These are phyloP conservation scores for Cheilosia urbana DNA, from an alignment of 2,888 invertebrate species.

Conservation along the genomic window DNA sequence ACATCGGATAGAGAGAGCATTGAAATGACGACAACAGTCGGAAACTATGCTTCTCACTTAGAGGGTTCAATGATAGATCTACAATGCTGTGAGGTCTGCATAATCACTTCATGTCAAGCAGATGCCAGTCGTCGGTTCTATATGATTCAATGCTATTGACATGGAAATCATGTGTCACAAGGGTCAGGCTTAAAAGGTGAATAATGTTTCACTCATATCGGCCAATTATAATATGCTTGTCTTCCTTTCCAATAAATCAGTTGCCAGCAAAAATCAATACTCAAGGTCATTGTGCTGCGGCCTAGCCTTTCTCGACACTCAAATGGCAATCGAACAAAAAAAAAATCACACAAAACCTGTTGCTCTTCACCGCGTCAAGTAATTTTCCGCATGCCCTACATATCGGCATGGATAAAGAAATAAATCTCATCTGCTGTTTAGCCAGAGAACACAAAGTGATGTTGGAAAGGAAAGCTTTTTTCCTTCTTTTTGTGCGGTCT, in stretches of 20 bases:
- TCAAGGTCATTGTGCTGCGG: conserved; percentile 10
- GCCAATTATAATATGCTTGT: neutral
- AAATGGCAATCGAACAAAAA: conserved; percentile 7
- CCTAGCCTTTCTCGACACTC: neutral
- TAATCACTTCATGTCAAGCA: neutral
- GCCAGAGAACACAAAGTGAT: neutral
- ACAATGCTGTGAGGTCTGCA: neutral
- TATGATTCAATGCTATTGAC: conserved; percentile 5
- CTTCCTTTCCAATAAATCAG: neutral
- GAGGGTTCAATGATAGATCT: neutral
- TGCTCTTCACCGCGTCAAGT: neutral
- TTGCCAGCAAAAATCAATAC: neutral
- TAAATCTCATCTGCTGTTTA: conserved; percentile 21
- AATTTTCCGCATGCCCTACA: conserved; percentile 14
- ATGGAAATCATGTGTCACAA: conserved; percentile 17
- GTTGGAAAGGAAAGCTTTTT: conserved; percentile 8
- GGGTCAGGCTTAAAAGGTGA: conserved; percentile 25
- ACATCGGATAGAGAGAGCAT: neutral
- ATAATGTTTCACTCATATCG: conserved; percentile 3
- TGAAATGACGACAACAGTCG: neutral
- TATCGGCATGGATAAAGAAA: conserved; percentile 22
- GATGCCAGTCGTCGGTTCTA: conserved; percentile 4
- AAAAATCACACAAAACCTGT: conserved; percentile 9
- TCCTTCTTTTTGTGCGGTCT: neutral
- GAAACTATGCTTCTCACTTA: neutral